Conservation (phyloP, 2,888 invertebrate genomes). For the Trissoscelio sp. region DNA sequence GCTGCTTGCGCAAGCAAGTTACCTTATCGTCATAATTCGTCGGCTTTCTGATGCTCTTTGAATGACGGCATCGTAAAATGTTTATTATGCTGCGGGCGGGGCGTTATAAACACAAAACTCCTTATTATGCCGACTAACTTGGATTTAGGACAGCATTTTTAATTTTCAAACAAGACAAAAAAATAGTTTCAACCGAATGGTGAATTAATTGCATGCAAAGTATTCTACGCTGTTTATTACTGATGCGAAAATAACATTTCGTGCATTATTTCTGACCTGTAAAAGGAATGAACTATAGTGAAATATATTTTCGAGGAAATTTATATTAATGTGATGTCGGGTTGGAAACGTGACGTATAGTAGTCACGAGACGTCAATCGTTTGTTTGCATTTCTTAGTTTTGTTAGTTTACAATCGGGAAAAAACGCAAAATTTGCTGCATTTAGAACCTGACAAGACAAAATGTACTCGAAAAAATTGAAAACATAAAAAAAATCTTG, state of each 20-base stretch:
- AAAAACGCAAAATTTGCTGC: too few relatives aligned
- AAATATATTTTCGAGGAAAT: slow-evolving; percentile 10
- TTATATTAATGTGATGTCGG: slow-evolving; percentile 22
- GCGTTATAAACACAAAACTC: slow-evolving; percentile 25
- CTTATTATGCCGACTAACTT: slow-evolving; percentile 17
- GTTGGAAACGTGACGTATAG: slow-evolving; percentile 6
- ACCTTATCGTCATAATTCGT: slow-evolving; percentile 33
- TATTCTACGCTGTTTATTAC: slow-evolving; percentile 24
- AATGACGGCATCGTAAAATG: slow-evolving; percentile 42
- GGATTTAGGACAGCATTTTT: slow-evolving; percentile 8
- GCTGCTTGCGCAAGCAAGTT: not conserved
- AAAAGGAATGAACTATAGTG: slow-evolving; percentile 28
- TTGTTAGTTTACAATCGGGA: too few relatives aligned
- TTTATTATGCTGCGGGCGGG: slow-evolving; percentile 36
- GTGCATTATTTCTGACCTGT: slow-evolving; percentile 16
- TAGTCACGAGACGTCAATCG: slow-evolving; percentile 40
- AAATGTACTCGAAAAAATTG: too few relatives aligned
- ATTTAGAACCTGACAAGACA: too few relatives aligned
- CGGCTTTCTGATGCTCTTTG: not conserved
- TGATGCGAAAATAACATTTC: slow-evolving; percentile 27
- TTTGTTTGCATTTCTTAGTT: slow-evolving; percentile 10
- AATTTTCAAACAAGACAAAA: not conserved
- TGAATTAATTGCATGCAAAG: not conserved
- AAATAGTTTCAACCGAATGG: not conserved
- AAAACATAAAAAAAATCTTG: too few relatives aligned